These are phyloP conservation scores for Nothocercus nigrocapillus DNA, from an alignment of 2,113 vertebrate genomes.

Conservation along the genomic window DNA sequence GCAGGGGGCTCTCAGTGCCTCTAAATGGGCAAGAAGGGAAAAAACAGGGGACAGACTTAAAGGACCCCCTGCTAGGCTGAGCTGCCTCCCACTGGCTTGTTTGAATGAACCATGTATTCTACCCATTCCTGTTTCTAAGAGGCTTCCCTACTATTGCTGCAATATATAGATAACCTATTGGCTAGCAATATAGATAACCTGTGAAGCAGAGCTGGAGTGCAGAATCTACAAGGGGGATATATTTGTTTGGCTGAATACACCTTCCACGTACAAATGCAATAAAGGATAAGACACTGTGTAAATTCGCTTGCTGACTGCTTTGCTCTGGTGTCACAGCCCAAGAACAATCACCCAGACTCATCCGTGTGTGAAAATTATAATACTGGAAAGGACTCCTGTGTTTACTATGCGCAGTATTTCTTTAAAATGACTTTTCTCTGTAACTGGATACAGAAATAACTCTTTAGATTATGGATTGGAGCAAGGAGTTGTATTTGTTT, in stretches of 20 bases:
- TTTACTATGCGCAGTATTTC: constrained; percentile 34
- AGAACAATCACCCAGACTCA: constrained; percentile 37
- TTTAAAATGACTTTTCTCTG: constrained; percentile 32
- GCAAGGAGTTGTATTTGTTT: constrained; percentile 2
- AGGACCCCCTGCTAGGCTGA: fast-evolving
- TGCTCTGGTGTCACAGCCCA: background rate
- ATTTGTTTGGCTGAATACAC: background rate
- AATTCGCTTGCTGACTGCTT: constrained; percentile 19
- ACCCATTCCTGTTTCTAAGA: background rate
- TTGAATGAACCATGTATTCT: background rate
- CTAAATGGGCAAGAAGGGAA: background rate
- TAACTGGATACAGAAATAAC: constrained; percentile 40
- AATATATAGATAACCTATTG: background rate
- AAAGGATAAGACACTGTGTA: background rate
- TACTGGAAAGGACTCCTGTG: constrained; percentile 20
- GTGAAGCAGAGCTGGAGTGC: background rate
- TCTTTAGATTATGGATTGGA: background rate
- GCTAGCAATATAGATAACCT: background rate
- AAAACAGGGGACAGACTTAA: background rate
- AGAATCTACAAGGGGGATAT: background rate
- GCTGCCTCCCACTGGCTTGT: background rate
- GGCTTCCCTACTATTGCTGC: background rate
- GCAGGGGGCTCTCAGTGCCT: background rate
- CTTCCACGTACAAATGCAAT: background rate
- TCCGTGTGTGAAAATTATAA: constrained; percentile 48